phyloP scores from a whole-genome alignment of 2,888 invertebrate genomes.

The Amphipyra berbera region DNA sequence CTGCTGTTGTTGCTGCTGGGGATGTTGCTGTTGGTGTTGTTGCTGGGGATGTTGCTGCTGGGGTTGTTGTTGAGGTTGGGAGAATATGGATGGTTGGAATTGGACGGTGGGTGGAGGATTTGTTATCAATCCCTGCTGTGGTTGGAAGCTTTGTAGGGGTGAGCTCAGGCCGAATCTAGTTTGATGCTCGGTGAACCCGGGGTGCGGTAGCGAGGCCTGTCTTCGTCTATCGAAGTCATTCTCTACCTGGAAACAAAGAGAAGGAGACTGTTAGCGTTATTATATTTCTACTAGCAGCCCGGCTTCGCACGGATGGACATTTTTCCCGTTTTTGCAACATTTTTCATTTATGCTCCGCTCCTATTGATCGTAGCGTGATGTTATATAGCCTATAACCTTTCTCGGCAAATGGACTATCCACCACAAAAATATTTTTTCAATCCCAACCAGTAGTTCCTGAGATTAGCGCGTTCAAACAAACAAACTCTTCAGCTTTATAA shows the following conservation, averaged over 20 bases:
- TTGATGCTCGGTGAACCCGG: constrained; percentile 85
- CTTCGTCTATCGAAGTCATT: constrained; percentile 87
- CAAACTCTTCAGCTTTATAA: no score
- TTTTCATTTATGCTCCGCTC: no score
- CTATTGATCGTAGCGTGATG: no score
- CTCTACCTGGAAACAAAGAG: constrained; percentile 81
- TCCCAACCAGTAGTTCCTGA: no score
- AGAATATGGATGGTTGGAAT: constrained; percentile 70
- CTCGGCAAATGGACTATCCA: no score
- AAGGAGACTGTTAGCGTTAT: constrained; percentile 30
- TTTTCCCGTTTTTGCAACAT: no score
- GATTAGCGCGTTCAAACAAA: no score
- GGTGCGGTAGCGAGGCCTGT: constrained; percentile 78
- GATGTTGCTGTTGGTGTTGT: constrained; percentile 53
- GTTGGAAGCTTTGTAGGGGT: constrained; percentile 81
- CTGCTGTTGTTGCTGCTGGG: constrained; percentile 57
- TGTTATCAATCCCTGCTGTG: constrained; percentile 70
- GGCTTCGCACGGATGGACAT: neutral
- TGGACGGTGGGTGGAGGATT: constrained; percentile 78
- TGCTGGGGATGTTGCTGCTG: constrained; percentile 16
- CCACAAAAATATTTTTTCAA: no score
- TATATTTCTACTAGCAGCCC: neutral
- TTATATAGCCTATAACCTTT: no score
- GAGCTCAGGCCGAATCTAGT: constrained; percentile 85
- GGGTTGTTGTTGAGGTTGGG: constrained; percentile 63